A percentile compares a stretch with the other conserved stretches of the same genome.
phyloP scores from a whole-genome alignment of 2,113 vertebrate species.

The Astatoreochromis straeleni region DNA sequence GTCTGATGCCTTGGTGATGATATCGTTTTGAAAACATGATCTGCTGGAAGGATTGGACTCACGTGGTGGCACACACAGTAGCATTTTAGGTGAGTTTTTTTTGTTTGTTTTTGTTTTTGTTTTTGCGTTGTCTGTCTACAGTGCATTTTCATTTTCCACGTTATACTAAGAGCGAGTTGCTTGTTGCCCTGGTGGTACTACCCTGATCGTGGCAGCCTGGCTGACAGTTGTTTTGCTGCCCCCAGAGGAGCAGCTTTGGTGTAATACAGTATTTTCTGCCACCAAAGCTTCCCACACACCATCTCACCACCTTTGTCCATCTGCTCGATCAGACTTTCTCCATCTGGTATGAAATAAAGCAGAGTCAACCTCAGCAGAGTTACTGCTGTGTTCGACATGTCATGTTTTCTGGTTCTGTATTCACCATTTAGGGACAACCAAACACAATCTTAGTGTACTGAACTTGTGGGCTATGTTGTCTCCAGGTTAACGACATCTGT shows the following conservation, averaged over 20 bases:
- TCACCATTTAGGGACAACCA: background rate
- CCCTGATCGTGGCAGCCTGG: background rate
- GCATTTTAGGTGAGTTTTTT: background rate
- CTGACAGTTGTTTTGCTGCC: background rate
- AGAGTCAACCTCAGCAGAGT: background rate
- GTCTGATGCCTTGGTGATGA: background rate
- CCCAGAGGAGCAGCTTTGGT: slow-evolving; percentile 6
- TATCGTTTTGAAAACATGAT: background rate
- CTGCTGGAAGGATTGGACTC: background rate
- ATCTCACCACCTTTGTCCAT: background rate
- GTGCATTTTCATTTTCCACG: background rate
- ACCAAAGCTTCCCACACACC: background rate
- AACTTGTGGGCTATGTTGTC: background rate
- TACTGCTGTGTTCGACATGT: background rate
- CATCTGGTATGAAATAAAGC: background rate
- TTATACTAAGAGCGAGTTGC: background rate
- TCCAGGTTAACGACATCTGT: background rate
- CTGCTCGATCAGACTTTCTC: background rate
- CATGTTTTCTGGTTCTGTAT: background rate
- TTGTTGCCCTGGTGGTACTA: background rate
- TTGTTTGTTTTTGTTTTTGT: background rate
- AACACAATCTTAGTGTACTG: background rate
- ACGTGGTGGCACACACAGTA: background rate
- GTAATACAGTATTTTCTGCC: background rate
- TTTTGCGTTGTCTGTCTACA: background rate